Conservation (phyloP, 2,888 invertebrate species). For the Hoplodrina ambigua region DNA sequence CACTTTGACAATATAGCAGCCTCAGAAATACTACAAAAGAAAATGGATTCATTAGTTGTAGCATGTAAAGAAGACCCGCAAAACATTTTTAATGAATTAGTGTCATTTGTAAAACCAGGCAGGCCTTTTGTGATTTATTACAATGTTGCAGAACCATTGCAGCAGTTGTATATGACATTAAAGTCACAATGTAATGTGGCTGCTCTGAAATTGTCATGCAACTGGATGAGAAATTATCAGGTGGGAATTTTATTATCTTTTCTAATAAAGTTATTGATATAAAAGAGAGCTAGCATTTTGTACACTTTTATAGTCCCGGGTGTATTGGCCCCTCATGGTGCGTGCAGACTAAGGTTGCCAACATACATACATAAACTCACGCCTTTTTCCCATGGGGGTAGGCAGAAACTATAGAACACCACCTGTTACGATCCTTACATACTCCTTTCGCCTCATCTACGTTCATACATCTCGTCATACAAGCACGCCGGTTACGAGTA, state of each 20-base stretch:
- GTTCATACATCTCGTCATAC: no score
- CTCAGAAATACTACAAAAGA: slow-evolving; percentile 90
- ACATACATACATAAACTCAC: no score
- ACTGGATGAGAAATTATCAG: slow-evolving; percentile 97
- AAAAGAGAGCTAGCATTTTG: no score
- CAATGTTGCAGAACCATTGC: slow-evolving; percentile 94
- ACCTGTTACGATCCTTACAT: no score
- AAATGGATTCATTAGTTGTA: slow-evolving; percentile 94
- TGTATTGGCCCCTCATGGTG: no score
- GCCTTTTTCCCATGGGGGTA: no score
- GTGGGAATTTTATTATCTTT: slow-evolving; percentile 77
- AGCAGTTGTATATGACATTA: slow-evolving; percentile 95
- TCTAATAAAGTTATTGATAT: no score
- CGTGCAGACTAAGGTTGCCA: no score
- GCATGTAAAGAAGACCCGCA: slow-evolving; percentile 96
- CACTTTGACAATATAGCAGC: slow-evolving; percentile 93
- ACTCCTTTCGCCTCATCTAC: no score
- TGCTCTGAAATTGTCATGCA: slow-evolving; percentile 94
- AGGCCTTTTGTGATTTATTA: slow-evolving; percentile 96
- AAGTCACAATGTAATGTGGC: slow-evolving; percentile 93
- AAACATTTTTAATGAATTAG: slow-evolving; percentile 93
- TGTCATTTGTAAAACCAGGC: slow-evolving; percentile 95
- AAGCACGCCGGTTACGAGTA: no score
- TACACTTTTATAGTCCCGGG: no score
- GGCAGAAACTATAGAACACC: no score